Conservation (phyloP, 2,888 invertebrate genomes). For the Metacarcinus magister region DNA sequence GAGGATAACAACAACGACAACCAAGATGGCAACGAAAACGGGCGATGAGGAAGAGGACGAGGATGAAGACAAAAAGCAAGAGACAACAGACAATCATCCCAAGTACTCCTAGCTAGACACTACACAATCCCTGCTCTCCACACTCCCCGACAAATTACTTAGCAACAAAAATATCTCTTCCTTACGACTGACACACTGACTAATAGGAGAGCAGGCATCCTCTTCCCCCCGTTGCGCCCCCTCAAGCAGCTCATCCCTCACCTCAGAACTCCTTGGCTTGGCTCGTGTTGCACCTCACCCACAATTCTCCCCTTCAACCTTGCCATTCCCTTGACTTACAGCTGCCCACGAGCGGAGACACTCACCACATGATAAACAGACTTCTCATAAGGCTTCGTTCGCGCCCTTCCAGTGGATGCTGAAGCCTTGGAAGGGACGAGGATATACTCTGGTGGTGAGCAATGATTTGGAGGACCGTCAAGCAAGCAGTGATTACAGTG, state of each 20-base stretch:
- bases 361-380: slow-evolving; percentile 38
- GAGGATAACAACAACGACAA: not conserved
- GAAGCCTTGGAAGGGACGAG: not conserved
- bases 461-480: not conserved
- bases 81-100: not conserved
- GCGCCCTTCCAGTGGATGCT: not conserved
- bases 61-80: not conserved
- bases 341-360: slow-evolving; percentile 71
- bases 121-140: not conserved
- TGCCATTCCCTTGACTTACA: slow-evolving; percentile 61
- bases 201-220: slow-evolving; percentile 45
- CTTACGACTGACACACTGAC: slow-evolving; percentile 65
- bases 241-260: not conserved
- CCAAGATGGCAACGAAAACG: not conserved
- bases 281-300: slow-evolving; percentile 49
- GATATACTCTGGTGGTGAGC: slow-evolving; percentile 18
- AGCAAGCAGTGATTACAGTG: slow-evolving; percentile 50
- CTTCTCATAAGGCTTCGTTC: slow-evolving; percentile 20
- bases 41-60: not conserved
- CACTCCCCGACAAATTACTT: not conserved
- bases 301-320: slow-evolving; percentile 54
- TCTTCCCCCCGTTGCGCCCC: slow-evolving; percentile 4
- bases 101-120: too few species aligned
- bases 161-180: slow-evolving; percentile 44
- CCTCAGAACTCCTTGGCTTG: slow-evolving; percentile 33